phyloP scores from a whole-genome alignment of 2,888 invertebrate genomes.

The Bhutanitis thaidina region DNA sequence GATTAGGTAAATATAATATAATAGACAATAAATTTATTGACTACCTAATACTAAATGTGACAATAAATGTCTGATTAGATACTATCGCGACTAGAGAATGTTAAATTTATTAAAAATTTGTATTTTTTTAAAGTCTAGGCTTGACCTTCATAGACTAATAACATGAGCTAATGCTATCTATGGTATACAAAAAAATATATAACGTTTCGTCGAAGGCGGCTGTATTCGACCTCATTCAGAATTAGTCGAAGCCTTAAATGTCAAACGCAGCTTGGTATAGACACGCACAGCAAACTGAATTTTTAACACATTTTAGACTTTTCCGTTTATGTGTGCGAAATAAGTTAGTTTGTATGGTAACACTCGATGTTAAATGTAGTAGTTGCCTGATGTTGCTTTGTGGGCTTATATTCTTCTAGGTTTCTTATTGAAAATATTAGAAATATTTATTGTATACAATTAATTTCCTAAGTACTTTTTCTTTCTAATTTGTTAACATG shows the following conservation, averaged over 20 bases:
- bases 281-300: constrained; percentile 63
- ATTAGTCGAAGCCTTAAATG: constrained; percentile 17
- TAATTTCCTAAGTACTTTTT: too few relatives aligned
- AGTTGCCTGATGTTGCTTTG: constrained; percentile 34
- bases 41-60: constrained; percentile 11
- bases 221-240: constrained; percentile 2
- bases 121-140: constrained; percentile 53
- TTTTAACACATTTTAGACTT: constrained; percentile 26
- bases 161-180: background rate
- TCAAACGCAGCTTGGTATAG: constrained; percentile 53
- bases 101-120: constrained; percentile 33
- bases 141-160: constrained; percentile 36
- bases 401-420: constrained; percentile 10
- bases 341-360: constrained; percentile 24
- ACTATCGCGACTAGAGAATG: constrained; percentile 15
- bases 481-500: too few relatives aligned
- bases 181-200: background rate
- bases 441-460: too few relatives aligned
- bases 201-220: too few relatives aligned
- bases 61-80: constrained; percentile 20
- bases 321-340: constrained; percentile 24
- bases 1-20: constrained; percentile 4
- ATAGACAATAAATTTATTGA: constrained; percentile 13
- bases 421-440: too few relatives aligned
- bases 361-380: constrained; percentile 48